These are phyloP conservation scores for Perodicticus potto DNA, from an alignment of 2,797 vertebrate species.

Conservation along the genomic window DNA sequence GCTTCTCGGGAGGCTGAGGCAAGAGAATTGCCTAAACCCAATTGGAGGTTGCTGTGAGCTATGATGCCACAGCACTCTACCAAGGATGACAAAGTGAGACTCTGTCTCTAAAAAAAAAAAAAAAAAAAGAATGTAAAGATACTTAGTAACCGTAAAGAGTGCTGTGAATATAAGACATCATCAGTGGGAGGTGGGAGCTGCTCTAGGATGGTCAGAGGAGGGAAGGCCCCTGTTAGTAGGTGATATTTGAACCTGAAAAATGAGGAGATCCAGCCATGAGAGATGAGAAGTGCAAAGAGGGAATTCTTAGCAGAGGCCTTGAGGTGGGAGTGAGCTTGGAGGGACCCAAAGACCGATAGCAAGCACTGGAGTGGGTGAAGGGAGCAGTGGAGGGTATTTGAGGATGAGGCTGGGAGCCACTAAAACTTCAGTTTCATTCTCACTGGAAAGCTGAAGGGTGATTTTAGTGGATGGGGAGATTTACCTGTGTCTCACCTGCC, in stretches of 20 bases:
- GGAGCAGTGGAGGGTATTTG: rapidly evolving
- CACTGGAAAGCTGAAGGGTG: rapidly evolving
- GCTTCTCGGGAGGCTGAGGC: no score
- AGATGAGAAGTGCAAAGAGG: background rate
- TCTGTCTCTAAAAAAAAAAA: no score
- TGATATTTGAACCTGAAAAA: background rate
- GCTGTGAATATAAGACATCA: no score
- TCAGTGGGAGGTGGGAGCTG: no score
- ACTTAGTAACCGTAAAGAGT: rapidly evolving
- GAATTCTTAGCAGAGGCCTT: rapidly evolving
- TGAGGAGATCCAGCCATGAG: background rate
- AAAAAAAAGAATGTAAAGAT: no score
- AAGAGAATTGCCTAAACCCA: no score
- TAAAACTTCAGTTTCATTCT: no score
- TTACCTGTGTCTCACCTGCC: background rate
- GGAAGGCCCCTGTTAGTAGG: background rate
- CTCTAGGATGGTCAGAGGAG: background rate
- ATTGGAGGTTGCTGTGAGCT: no score
- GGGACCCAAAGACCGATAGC: background rate
- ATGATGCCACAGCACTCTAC: no score
- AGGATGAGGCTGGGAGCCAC: background rate
- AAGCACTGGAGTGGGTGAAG: rapidly evolving
- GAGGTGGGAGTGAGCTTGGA: no score
- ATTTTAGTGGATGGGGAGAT: background rate
- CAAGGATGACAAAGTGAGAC: no score